A percentile compares a stretch with the other conserved stretches of the same genome.
These are phyloP conservation scores for Dicrurus megarhynchus DNA, from an alignment of 2,113 vertebrate genomes.

Conservation along the genomic window DNA sequence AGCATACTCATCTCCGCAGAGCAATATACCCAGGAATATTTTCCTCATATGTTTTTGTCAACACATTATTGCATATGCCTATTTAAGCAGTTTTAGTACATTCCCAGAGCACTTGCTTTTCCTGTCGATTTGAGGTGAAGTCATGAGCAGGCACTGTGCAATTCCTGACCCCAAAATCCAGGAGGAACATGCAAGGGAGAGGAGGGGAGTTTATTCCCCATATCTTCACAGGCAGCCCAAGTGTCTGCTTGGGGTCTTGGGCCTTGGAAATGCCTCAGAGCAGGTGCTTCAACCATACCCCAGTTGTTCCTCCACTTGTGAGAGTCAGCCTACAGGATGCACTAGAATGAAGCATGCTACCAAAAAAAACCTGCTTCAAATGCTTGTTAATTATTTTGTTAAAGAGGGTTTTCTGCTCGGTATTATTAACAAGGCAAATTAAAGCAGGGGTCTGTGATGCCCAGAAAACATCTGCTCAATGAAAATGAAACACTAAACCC, in stretches of 20 bases:
- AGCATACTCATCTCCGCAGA: not conserved
- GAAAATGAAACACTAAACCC: not conserved
- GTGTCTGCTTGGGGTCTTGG: not conserved
- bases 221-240: not conserved
- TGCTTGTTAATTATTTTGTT: slow-evolving; percentile 19
- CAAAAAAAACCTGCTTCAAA: not conserved
- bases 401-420: not conserved
- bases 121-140: not conserved
- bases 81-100: not conserved
- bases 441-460: not conserved
- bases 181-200: not conserved
- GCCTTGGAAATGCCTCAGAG: not conserved
- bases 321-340: not conserved
- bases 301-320: not conserved
- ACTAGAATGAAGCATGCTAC: not conserved
- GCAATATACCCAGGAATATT: slow-evolving; percentile 24
- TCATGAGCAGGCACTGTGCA: not conserved
- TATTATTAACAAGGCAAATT: not conserved
- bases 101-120: not conserved
- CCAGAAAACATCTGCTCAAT: slow-evolving; percentile 23
- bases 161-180: not conserved
- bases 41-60: slow-evolving; percentile 39
- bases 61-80: not conserved
- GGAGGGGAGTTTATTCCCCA: not conserved
- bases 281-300: not conserved